phyloP scores from a whole-genome alignment of 2,113 vertebrate species.

The Amblyopsis rosae region DNA sequence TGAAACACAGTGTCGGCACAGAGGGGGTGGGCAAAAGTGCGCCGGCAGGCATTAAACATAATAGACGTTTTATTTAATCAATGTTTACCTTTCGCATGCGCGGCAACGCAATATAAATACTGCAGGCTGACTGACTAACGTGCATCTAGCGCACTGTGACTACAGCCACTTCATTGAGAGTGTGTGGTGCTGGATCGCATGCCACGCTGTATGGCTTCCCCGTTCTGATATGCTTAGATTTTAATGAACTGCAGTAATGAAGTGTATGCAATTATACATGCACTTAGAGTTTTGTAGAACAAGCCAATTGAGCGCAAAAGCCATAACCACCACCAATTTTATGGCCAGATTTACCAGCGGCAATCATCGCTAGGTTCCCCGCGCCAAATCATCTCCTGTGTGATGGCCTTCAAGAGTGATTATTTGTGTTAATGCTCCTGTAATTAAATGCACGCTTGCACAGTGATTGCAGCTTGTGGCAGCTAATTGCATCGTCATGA shows the following conservation, averaged over 20 bases:
- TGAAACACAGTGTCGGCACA: conserved; percentile 1
- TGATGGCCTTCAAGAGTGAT: conserved; percentile 64
- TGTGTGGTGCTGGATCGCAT: conserved; percentile 12
- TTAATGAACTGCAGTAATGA: conserved; percentile 68
- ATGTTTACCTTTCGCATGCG: conserved; percentile 14
- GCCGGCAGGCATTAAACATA: background rate
- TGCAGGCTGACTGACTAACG: background rate
- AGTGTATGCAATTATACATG: conserved; percentile 60
- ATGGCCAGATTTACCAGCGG: conserved; percentile 68
- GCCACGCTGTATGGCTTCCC: background rate
- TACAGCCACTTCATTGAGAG: background rate
- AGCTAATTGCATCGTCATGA: conserved; percentile 61
- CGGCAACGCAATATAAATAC: background rate
- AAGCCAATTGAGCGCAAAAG: conserved; percentile 60
- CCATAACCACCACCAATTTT: conserved; percentile 70
- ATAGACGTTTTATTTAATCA: conserved; percentile 3
- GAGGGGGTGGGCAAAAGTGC: background rate
- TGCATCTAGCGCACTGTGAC: conserved; percentile 3
- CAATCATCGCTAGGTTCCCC: conserved; percentile 64
- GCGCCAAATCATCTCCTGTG: conserved; percentile 67
- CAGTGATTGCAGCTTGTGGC: conserved; percentile 68
- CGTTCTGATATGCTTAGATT: conserved; percentile 44
- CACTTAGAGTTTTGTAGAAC: conserved; percentile 68
- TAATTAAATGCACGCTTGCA: conserved; percentile 74
- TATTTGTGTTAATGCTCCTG: conserved; percentile 70